Evolutionary conservation across 1,140 invertebrate genomes (phyloP), one percentile per base, ranked within the genome.

Genomic region (Temnothorax longispinosus): DNA sequence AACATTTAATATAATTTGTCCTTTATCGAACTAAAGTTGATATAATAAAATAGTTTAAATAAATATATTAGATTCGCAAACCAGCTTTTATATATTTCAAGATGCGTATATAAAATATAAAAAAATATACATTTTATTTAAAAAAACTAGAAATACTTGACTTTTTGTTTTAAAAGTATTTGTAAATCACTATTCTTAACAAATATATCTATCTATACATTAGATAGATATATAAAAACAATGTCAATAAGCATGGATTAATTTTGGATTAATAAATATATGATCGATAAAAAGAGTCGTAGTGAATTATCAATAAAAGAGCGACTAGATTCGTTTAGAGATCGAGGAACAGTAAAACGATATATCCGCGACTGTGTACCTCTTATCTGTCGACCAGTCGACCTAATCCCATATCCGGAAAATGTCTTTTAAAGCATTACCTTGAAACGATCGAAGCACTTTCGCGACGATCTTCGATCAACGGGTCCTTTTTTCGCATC

Each of bases 381-480:
- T 71, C 85, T 85, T 85, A 89, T 75, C 72, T 90, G 65, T 32
- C 86, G 60, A 89, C 38, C 38, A 27, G 27, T 27, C 27, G 27
- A 27, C 27, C 1, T 27, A 27, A 27, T 74, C 89, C 72, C 60
- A 72, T 78, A 87, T 41, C 35, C 88, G 74, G 64, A 84, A 78
- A 87, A 89, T 84, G 75, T 87, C 74, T 60, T 87, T 85, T 87
- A 88, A 80, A 72, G 67, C 92, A 86, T 92, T 96, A 96, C 96
- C 96, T 96, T 93, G 95, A 94, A 15, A 95, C 93, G 86, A 96
- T 96, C 88, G 95, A 94, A 89, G 95, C 93, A 89, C 88, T 94
- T 90, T 96, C 96, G 87, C 92, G 94, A 85, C 91, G 92, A 84
- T 95, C 94, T 71, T 94, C 94, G 87, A 96, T 96, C 71, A 97